Evolutionary conservation across 2,888 invertebrate species (phyloP).

Genomic region (Spisula subtruncata): DNA sequence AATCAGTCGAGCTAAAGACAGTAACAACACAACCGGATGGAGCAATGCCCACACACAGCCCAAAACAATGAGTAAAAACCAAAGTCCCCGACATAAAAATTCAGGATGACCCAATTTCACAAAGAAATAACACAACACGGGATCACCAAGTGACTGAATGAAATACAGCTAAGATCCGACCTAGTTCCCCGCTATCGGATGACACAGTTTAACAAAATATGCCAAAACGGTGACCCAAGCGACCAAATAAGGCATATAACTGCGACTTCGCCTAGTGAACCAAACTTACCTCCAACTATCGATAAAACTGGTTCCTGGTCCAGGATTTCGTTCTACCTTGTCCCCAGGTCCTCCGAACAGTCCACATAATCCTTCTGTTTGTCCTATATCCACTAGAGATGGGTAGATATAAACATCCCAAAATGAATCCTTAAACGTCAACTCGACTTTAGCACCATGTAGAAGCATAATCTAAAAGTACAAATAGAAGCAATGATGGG

Average conservation of each 20-base stretch:
- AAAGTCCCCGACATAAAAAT: no score
- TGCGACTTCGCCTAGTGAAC: no score
- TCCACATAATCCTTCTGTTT: constrained; percentile 19
- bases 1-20: no score
- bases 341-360: neutral
- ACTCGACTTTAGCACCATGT: neutral
- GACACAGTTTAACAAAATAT: neutral
- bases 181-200: neutral
- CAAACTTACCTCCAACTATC: constrained; percentile 17
- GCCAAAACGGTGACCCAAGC: no score
- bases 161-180: neutral
- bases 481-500: neutral
- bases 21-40: no score
- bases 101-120: no score
- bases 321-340: neutral
- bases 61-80: no score
- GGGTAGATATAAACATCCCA: neutral
- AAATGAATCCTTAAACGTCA: neutral
- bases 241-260: neutral
- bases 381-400: neutral
- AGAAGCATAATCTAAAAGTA: neutral
- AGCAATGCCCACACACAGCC: no score
- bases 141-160: neutral
- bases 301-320: neutral
- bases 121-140: no score